Conservation (phyloP, 2,797 vertebrate genomes). For the Pteropus rufus region DNA sequence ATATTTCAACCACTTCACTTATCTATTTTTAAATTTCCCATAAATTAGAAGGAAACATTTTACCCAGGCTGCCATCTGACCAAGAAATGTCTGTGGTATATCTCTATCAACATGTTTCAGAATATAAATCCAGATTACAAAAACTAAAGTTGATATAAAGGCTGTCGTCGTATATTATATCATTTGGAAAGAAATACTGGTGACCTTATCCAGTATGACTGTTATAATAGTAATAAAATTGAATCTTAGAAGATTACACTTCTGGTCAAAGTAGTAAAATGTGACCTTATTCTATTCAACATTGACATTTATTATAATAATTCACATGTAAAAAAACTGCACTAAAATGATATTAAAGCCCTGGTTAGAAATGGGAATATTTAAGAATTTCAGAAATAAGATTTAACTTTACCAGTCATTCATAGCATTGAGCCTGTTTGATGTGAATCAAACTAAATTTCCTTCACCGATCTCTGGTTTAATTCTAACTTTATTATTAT, state of each 20-base stretch:
- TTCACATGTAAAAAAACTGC: conserved; percentile 83
- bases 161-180: conserved; percentile 80
- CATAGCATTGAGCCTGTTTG: background rate
- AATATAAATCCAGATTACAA: conserved; percentile 72
- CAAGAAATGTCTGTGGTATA: conserved; percentile 47
- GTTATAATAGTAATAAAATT: conserved; percentile 85
- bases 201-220: conserved; percentile 86
- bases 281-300: conserved; percentile 85
- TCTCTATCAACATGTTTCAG: conserved; percentile 74
- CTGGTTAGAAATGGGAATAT: conserved; percentile 72
- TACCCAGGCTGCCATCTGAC: conserved; percentile 45
- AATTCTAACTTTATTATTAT: conserved; percentile 49
- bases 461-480: conserved; percentile 18
- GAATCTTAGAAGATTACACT: conserved; percentile 84
- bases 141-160: conserved; percentile 81
- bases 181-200: conserved; percentile 83
- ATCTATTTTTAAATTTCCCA: conserved; percentile 46
- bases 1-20: conserved; percentile 45
- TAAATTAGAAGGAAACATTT: conserved; percentile 55
- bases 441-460: conserved; percentile 66
- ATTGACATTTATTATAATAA: conserved; percentile 86
- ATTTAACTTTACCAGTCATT: conserved; percentile 48
- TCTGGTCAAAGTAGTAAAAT: conserved; percentile 86
- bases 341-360: conserved; percentile 81
- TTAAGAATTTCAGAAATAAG: conserved; percentile 66